These are phyloP conservation scores for Ormia ochracea DNA, from an alignment of 2,888 invertebrate genomes.

Conservation along the genomic window DNA sequence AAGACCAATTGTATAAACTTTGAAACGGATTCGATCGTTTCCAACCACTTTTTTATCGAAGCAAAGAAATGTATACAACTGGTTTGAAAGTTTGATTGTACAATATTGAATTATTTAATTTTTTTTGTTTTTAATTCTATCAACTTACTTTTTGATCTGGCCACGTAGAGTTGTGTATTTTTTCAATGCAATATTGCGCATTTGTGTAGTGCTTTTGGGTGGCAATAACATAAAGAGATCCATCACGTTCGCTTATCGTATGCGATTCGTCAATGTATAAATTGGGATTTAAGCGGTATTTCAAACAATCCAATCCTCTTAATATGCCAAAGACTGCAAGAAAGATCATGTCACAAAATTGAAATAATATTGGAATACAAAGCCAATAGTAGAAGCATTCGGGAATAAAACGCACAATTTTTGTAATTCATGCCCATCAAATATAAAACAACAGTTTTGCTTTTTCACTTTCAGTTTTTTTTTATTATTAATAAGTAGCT, in stretches of 20 bases:
- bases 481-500: too few relatives aligned
- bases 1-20: conserved; percentile 75
- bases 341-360: too few relatives aligned
- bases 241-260: conserved; percentile 70
- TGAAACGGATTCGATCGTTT: conserved; percentile 72
- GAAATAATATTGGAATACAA: neutral
- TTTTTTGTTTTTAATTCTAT: neutral
- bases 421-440: too few relatives aligned
- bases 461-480: too few relatives aligned
- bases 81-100: conserved; percentile 61
- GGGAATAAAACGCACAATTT: too few relatives aligned
- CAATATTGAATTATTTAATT: conserved; percentile 1
- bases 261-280: conserved; percentile 70
- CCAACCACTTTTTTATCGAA: conserved; percentile 72
- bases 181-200: conserved; percentile 73
- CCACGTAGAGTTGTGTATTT: conserved; percentile 65
- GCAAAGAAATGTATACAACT: conserved; percentile 74
- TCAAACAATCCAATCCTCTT: conserved; percentile 70
- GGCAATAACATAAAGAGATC: conserved; percentile 68
- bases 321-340: conserved; percentile 72
- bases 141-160: conserved; percentile 69
- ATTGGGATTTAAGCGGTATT: conserved; percentile 72
- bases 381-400: too few relatives aligned
- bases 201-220: conserved; percentile 69
- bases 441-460: too few relatives aligned